Evolutionary conservation across 2,113 vertebrate species (phyloP).

Genomic region (Vidua macroura): DNA sequence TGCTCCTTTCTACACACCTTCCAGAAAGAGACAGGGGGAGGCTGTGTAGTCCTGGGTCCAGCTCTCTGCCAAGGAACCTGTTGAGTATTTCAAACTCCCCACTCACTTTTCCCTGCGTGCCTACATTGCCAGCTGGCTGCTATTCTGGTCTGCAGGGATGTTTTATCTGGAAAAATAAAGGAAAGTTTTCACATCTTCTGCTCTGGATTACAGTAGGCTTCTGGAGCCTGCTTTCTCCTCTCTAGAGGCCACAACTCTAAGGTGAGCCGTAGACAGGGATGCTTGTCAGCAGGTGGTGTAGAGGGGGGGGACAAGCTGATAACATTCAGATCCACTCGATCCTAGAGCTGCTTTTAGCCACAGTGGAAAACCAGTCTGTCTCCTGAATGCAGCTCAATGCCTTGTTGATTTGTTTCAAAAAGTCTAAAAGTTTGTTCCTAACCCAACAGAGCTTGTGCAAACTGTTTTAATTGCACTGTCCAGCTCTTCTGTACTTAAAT

Average conservation of each 20-base stretch:
- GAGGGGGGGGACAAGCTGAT: neutral
- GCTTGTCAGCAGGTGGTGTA: neutral
- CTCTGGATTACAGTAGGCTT: neutral
- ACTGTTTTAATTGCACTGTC: neutral
- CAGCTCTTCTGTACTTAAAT: neutral
- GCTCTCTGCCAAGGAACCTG: neutral
- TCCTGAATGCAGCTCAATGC: neutral
- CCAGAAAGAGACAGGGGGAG: neutral
- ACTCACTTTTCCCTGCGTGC: neutral
- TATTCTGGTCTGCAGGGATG: neutral
- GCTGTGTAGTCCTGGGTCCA: neutral
- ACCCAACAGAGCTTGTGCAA: neutral
- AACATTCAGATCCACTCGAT: neutral
- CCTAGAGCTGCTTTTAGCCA: neutral
- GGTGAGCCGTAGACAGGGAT: neutral
- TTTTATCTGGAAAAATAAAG: neutral
- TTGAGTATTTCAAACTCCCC: neutral
- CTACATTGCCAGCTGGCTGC: neutral
- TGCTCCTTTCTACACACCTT: neutral
- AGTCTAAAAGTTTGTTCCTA: neutral
- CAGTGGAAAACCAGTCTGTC: neutral
- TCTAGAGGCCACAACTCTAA: neutral
- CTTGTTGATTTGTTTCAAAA: neutral
- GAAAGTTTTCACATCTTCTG: neutral
- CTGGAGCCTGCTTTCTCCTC: neutral